These are phyloP conservation scores for Pipa parva DNA, from an alignment of 2,113 vertebrate genomes.

Conservation along the genomic window DNA sequence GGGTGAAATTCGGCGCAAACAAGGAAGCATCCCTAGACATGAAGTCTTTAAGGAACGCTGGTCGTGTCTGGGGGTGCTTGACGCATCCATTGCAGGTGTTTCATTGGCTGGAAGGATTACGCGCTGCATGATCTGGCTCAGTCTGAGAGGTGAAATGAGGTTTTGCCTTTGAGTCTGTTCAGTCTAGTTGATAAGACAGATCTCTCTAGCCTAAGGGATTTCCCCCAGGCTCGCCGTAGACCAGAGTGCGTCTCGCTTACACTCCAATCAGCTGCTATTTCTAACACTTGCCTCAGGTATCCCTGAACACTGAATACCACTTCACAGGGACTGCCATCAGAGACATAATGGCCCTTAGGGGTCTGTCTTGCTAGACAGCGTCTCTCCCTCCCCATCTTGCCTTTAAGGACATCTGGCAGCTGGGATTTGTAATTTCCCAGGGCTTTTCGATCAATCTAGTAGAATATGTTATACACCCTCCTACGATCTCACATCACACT, in stretches of 20 bases:
- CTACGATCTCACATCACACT: conserved; percentile 9
- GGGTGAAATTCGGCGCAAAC: too few relatives aligned
- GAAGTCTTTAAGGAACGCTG: too few relatives aligned
- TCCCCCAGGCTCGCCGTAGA: conserved; percentile 66
- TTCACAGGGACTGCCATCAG: conserved; percentile 51
- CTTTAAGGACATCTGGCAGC: conserved; percentile 30
- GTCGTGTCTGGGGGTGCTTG: too few relatives aligned
- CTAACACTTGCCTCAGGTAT: conserved; percentile 60
- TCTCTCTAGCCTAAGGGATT: conserved; percentile 65
- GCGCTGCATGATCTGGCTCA: conserved; percentile 50
- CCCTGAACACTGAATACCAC: conserved; percentile 61
- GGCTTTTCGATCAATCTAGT: conserved; percentile 1
- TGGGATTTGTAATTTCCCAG: conserved; percentile 21
- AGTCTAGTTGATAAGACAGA: conserved; percentile 66
- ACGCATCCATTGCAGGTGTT: too few relatives aligned
- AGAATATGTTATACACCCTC: conserved; percentile 19
- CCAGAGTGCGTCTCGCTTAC: conserved; percentile 61
- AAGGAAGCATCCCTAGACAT: too few relatives aligned
- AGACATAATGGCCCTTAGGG: conserved; percentile 24
- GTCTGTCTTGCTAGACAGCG: neutral
- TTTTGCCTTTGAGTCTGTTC: conserved; percentile 61
- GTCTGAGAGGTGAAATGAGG: conserved; percentile 59
- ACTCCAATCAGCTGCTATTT: conserved; percentile 58
- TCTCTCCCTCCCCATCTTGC: neutral
- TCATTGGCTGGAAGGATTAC: too few relatives aligned